phyloP scores from a whole-genome alignment of 2,113 vertebrate species.

The Ciconia boyciana region DNA sequence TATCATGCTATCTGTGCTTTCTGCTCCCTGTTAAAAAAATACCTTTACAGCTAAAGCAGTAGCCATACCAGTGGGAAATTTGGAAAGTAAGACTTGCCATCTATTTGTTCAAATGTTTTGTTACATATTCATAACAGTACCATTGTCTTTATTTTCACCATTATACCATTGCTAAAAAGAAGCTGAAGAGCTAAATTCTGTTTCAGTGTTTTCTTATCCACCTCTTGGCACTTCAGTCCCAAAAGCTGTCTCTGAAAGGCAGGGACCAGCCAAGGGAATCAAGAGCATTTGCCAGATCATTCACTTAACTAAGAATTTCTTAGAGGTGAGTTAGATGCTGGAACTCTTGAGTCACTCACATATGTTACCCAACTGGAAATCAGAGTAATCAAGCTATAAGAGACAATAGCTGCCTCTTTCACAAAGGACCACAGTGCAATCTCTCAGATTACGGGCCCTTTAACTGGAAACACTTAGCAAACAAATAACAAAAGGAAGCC shows the following conservation, averaged over 20 bases:
- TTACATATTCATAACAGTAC: neutral
- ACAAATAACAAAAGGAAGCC: neutral
- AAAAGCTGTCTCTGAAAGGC: neutral
- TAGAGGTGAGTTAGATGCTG: neutral
- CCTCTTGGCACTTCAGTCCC: neutral
- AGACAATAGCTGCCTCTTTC: constrained; percentile 6
- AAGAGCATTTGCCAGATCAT: neutral
- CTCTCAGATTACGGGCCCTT: neutral
- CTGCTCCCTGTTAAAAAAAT: neutral
- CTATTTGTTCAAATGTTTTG: neutral
- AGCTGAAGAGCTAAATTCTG: neutral
- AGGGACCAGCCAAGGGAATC: neutral
- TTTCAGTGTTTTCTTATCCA: neutral
- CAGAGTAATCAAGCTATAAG: neutral
- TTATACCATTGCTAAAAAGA: neutral
- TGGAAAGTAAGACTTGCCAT: neutral
- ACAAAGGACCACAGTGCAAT: neutral
- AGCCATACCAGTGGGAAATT: neutral
- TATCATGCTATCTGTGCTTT: neutral
- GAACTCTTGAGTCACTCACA: constrained; percentile 1
- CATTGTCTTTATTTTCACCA: neutral
- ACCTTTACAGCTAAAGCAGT: neutral
- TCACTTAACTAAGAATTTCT: neutral
- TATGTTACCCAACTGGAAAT: neutral
- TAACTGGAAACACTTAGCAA: constrained; percentile 19